Evolutionary conservation across 2,113 vertebrate genomes (phyloP), one percentile per base, ranked within the genome.

Genomic region (Phaethornis superciliosus): DNA sequence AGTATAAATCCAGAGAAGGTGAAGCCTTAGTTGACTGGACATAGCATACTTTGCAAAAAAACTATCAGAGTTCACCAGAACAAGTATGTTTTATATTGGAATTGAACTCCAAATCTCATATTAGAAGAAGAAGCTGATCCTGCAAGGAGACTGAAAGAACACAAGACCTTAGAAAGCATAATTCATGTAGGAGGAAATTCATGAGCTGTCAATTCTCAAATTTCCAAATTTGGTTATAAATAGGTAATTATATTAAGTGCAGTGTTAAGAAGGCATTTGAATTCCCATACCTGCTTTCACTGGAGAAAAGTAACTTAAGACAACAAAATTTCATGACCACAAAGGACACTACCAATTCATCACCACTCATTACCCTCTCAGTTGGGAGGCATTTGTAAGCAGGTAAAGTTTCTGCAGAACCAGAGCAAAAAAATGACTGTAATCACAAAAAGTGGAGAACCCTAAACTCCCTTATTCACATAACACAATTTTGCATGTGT

Each of bases 311-410:
- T 11, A 52, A 89, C 30, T 23, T 54, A 49, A 82, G 12, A 54
- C 85, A 84, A 49, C 32, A 58, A 32, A 81, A 76, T 75, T 3
- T 77, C 11, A 63, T 52, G 8, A 35, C 20, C 32, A 86, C 59
- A 83, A 85, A 69, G 26, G 10, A 67, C 12, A 17, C 27, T 47
- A 74, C 3, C 23, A n/a, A 92, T 51, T 71, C 63, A 77, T 2
- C 56, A 69, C 21, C 6, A 1, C 22, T n/a, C 44, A 54, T 52
- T 81, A 68, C 18, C 7, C 16, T 20, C 15, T 58, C 0, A 0
- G 37, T 67, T 47, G 84, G 84, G 12, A 85, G 8, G 30, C 23
- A 56, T 77, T 59, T 90, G 0, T 40, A 85, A 65, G 14, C 8
- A 54, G 3, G 11, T 8, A n/a, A 87, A 81, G 28, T 30, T 88